Evolutionary conservation across 2,888 invertebrate species (phyloP).

Genomic region (Tipula lateralis): DNA sequence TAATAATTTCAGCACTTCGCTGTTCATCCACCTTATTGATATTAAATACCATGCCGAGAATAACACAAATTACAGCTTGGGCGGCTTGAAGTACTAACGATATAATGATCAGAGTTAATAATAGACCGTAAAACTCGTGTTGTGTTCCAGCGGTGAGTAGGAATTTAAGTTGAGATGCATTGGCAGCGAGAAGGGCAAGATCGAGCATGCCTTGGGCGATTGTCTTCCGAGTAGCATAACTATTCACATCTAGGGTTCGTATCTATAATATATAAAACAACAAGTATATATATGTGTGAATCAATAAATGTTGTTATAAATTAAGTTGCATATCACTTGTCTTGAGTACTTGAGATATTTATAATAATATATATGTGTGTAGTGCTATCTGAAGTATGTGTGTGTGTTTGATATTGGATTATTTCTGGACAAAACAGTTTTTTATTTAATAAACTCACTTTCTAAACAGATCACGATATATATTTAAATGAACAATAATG

Average conservation of each 20-base stretch:
- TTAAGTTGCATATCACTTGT: not conserved
- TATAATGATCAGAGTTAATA: constrained; percentile 33
- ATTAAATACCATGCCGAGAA: constrained; percentile 35
- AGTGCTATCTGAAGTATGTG: not conserved
- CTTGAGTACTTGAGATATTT: not conserved
- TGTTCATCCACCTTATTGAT: constrained; percentile 36
- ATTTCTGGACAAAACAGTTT: not conserved
- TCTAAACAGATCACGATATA: not conserved
- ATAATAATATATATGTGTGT: not conserved
- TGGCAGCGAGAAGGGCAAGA: constrained; percentile 35
- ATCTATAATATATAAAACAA: constrained; percentile 28
- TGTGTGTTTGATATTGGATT: not conserved
- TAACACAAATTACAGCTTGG: constrained; percentile 34
- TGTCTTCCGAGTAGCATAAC: constrained; percentile 35
- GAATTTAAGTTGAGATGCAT: constrained; percentile 36
- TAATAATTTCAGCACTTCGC: constrained; percentile 35
- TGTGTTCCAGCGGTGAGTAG: constrained; percentile 32
- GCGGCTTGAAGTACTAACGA: constrained; percentile 35
- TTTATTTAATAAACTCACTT: not conserved
- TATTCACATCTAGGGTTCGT: constrained; percentile 34
- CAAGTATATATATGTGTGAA: not conserved
- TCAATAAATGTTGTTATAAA: not conserved
- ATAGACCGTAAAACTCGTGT: constrained; percentile 34
- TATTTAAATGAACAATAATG: not conserved
- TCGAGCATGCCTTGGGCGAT: constrained; percentile 36